Percentiles rank a stretch among this genome's conserved stretches.
phyloP scores from a whole-genome alignment of 2,888 invertebrate species.

The Melanargia galathea region DNA sequence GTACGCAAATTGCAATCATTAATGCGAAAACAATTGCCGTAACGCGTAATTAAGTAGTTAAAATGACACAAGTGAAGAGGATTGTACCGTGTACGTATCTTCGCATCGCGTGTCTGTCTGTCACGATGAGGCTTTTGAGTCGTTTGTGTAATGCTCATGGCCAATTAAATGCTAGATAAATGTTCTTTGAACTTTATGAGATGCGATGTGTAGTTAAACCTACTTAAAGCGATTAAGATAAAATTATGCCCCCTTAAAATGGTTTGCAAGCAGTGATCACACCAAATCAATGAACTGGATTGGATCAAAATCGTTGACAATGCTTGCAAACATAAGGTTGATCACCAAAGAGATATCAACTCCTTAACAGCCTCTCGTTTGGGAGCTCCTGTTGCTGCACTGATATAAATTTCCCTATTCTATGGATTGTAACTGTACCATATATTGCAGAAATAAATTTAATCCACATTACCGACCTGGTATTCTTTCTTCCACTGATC shows the following conservation, averaged over 20 bases:
- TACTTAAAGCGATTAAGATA: neutral
- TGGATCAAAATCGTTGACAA: too few species aligned
- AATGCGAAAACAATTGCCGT: conserved; percentile 28
- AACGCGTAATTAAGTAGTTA: conserved; percentile 36
- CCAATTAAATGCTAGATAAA: conserved; percentile 26
- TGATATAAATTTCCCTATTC: too few species aligned
- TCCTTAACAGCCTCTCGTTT: too few species aligned
- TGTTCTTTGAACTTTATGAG: conserved; percentile 12
- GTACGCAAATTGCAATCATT: conserved; percentile 32
- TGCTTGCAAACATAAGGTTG: too few species aligned
- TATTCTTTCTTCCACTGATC: too few species aligned
- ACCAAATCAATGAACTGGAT: too few species aligned
- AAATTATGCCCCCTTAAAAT: neutral
- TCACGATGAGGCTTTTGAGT: conserved; percentile 35
- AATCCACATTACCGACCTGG: too few species aligned
- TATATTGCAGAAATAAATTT: too few species aligned
- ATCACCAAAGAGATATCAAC: too few species aligned
- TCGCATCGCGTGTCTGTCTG: conserved; percentile 27
- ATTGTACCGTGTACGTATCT: conserved; percentile 19
- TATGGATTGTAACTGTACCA: too few species aligned
- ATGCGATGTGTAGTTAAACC: neutral
- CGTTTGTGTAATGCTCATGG: conserved; percentile 35
- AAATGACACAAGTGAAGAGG: conserved; percentile 32
- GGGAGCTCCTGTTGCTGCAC: too few species aligned
- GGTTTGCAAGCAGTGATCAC: too few species aligned